Evolutionary conservation across 2,797 vertebrate species (phyloP).

Genomic region (Pantherophis vulpinus): DNA sequence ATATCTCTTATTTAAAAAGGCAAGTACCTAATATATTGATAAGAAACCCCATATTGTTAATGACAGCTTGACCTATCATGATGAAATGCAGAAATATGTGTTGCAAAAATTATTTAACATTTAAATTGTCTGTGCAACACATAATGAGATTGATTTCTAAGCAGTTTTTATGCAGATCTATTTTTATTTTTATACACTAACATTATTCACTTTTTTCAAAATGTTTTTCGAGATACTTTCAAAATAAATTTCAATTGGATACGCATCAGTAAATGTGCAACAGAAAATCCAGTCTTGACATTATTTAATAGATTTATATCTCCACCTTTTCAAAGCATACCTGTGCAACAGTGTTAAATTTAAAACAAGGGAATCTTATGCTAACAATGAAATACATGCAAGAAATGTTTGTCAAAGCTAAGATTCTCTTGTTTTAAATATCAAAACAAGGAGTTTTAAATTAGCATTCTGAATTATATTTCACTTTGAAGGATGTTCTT

Average conservation of each 20-base stretch:
- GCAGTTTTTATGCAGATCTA: not conserved
- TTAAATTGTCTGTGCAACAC: not conserved
- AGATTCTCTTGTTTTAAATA: not conserved
- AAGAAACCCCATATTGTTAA: not conserved
- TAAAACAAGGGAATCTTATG: not conserved
- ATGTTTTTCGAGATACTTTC: not conserved
- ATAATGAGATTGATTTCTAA: not conserved
- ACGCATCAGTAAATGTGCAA: not conserved
- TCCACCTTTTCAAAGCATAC: not conserved
- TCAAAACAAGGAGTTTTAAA: not conserved
- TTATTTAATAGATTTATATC: not conserved
- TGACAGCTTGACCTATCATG: not conserved
- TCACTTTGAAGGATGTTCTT: not conserved
- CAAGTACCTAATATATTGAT: not conserved
- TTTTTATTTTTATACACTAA: not conserved
- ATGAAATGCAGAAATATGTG: not conserved
- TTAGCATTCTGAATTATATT: not conserved
- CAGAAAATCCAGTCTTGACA: not conserved
- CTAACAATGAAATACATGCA: not conserved
- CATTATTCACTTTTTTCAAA: not conserved
- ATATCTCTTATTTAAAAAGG: not conserved
- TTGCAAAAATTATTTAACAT: not conserved
- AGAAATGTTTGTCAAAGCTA: not conserved
- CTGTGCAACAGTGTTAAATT: not conserved
- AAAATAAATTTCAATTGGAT: not conserved